Conservation (phyloP, 1,140 invertebrate genomes). For the Scaptomyza pallida region DNA sequence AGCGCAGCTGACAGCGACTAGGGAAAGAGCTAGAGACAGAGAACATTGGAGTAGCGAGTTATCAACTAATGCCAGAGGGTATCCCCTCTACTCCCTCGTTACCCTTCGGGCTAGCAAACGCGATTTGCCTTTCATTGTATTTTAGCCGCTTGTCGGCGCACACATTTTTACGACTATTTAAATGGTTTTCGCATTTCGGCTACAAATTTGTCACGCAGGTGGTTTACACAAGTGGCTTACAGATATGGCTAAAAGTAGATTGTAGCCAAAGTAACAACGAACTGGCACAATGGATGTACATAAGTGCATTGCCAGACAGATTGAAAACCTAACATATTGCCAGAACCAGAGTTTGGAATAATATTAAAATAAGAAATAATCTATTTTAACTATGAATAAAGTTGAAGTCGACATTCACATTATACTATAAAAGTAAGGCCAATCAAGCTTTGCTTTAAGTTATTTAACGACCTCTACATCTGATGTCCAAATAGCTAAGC, state of each 20-base stretch:
- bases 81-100: slow-evolving; percentile 9
- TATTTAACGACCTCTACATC: too few relatives aligned
- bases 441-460: too few relatives aligned
- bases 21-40: slow-evolving; percentile 17
- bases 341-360: not conserved
- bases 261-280: not conserved
- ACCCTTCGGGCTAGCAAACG: slow-evolving; percentile 12
- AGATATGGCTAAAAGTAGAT: slow-evolving; percentile 5
- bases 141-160: slow-evolving; percentile 72
- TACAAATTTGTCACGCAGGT: slow-evolving; percentile 57
- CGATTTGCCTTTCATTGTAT: slow-evolving; percentile 72
- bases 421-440: too few relatives aligned
- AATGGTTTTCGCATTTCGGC: slow-evolving; percentile 73
- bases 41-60: slow-evolving; percentile 20
- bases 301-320: slow-evolving; percentile 1
- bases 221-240: slow-evolving; percentile 8
- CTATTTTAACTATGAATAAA: not conserved
- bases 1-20: slow-evolving; percentile 73
- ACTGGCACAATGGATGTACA: not conserved
- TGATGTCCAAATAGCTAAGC: too few relatives aligned
- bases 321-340: not conserved
- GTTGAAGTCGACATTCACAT: not conserved
- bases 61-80: slow-evolving; percentile 44
- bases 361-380: too few relatives aligned
- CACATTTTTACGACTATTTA: slow-evolving; percentile 78